Conservation (phyloP, 2,797 vertebrate genomes). For the Hydrolagus colliei region DNA sequence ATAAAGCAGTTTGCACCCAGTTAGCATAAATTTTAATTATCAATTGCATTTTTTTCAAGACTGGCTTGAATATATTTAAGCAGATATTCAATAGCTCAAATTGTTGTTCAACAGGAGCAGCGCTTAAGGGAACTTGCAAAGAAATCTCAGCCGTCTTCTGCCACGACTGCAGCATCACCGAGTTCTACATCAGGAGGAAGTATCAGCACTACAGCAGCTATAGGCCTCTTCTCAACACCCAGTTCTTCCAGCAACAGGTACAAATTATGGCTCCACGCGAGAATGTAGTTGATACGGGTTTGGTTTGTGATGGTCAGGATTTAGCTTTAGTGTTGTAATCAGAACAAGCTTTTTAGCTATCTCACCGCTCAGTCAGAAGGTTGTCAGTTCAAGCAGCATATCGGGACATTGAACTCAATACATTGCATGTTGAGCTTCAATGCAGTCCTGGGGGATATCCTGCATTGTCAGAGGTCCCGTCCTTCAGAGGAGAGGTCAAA, state of each 20-base stretch:
- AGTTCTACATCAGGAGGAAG: constrained; percentile 83
- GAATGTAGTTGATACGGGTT: too few species aligned
- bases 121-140: constrained; percentile 96
- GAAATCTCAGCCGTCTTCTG: constrained; percentile 76
- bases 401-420: too few species aligned
- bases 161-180: constrained; percentile 90
- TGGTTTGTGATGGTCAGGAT: too few species aligned
- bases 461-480: too few species aligned
- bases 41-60: neutral
- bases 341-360: too few species aligned
- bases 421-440: too few species aligned
- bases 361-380: too few species aligned
- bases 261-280: neutral
- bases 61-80: neutral
- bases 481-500: too few species aligned
- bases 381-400: too few species aligned
- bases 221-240: constrained; percentile 94
- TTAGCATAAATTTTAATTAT: neutral
- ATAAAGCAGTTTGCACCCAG: neutral
- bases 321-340: too few species aligned
- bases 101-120: constrained; percentile 72
- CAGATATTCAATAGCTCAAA: neutral
- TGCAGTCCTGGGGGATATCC: too few species aligned
- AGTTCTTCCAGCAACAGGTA: constrained; percentile 89
- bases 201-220: constrained; percentile 84